Conservation (phyloP, 1,140 invertebrate species). For the Temnothorax curvispinosus region DNA sequence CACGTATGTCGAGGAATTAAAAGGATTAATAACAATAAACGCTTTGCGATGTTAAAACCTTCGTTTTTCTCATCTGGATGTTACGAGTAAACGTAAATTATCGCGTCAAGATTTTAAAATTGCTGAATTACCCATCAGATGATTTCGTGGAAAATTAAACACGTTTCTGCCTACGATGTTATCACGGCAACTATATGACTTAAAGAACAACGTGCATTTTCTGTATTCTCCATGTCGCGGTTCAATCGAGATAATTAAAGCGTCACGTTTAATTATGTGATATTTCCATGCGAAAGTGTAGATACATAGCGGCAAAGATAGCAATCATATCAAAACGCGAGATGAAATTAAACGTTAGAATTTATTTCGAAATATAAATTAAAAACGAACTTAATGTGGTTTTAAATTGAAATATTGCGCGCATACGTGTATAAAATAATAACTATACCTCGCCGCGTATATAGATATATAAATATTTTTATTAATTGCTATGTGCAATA, state of each 20-base stretch:
- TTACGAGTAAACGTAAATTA: background rate
- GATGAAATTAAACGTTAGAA: constrained; percentile 6
- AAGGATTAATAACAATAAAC: background rate
- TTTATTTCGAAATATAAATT: constrained; percentile 6
- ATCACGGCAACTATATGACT: background rate
- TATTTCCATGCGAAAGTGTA: background rate
- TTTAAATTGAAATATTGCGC: background rate
- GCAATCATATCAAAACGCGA: background rate
- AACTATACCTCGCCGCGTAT: background rate
- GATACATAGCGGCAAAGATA: background rate
- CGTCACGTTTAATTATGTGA: background rate
- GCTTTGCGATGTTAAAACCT: background rate
- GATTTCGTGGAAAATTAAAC: constrained; percentile 38
- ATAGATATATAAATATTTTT: background rate
- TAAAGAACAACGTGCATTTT: constrained; percentile 29
- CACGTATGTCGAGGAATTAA: constrained; percentile 2
- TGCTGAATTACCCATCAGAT: constrained; percentile 40
- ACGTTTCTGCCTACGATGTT: constrained; percentile 8
- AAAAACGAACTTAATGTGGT: background rate
- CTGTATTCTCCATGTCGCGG: background rate
- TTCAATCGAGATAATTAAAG: constrained; percentile 19
- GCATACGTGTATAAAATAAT: background rate
- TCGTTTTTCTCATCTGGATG: background rate
- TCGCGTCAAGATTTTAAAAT: background rate
- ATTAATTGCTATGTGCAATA: background rate